These are phyloP conservation scores for Dendrocopos noguchii DNA, from an alignment of 2,113 vertebrate genomes.

Conservation along the genomic window DNA sequence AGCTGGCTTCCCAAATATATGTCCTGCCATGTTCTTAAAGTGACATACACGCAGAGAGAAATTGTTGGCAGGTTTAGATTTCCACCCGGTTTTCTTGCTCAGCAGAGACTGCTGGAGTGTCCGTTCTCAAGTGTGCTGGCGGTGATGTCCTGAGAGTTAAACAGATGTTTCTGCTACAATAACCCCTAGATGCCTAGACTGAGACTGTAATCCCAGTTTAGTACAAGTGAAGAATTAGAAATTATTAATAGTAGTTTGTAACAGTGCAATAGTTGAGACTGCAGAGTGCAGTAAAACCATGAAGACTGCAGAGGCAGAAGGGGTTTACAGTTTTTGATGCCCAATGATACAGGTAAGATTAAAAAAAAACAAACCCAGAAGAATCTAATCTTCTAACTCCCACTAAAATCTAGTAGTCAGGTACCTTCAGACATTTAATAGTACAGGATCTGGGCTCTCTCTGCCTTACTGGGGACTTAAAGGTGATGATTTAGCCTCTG, in stretches of 20 bases:
- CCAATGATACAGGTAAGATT: background rate
- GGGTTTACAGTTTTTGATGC: background rate
- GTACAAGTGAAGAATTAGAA: background rate
- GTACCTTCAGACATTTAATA: background rate
- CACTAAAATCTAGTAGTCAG: background rate
- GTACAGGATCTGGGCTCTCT: rapidly evolving
- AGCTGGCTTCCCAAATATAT: conserved; percentile 57
- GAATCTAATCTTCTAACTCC: background rate
- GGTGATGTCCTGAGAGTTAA: background rate
- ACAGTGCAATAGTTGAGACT: background rate
- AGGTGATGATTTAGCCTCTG: background rate
- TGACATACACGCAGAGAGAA: background rate
- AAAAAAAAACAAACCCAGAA: background rate
- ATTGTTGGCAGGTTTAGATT: background rate
- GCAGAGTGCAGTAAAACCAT: background rate
- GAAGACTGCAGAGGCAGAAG: background rate
- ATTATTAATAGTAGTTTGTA: background rate
- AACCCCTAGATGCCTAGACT: background rate
- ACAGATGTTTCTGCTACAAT: background rate
- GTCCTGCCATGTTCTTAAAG: conserved; percentile 46
- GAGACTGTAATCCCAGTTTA: background rate
- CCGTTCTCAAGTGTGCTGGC: background rate
- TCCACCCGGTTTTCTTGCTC: background rate
- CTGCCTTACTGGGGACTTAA: background rate
- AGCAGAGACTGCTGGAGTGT: background rate